Base-by-base conservation (phyloP, 1,140 invertebrate species). In the Zaprionus vittiger region DNA sequence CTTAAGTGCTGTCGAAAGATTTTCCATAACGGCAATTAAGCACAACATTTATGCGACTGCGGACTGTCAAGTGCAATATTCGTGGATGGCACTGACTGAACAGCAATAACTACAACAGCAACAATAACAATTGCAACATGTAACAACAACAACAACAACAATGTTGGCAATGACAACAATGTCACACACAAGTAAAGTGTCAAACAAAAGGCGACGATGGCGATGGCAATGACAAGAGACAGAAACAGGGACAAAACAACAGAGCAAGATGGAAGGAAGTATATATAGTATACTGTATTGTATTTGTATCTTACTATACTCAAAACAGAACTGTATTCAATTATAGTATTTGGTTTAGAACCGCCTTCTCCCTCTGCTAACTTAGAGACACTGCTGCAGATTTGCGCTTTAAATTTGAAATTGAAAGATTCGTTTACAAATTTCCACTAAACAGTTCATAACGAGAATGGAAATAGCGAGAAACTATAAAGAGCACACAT, bases 181-280 rank as follows among this genome's bases (percentile, higher is more conserved):
- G 83, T 77, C 83, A 86, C 31, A 86, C 31, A 34, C 79, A 76
- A 80, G 70, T 74, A 72, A 85, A 85, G 79, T 85, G 79, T 85
- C 79, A 85, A 73, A 73, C 79, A 84, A 84, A 84, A 85, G 62
- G 69, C 79, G 76, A 74, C 67, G 79, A 83, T 77, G 69, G 66
- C 79, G 63, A 64, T 81, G 72, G 59, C 63, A 66, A 34, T 34
- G 61, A 24, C 49, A 60, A 52, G 22, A 22, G 54, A 65, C 26
- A 38, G 38, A 4, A 14, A 17, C 4, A 31, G 31, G 14, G 17
- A 14, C 5, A 12, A 44, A 14, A 28, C 4, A 26, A 34, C 28
- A 26, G 28, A 41, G 37, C 34, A 28, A 26, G 34, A 41, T 15
- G 5, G 20, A 52, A 41, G 54, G 17, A n/a, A n/a, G n/a, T 44